phyloP scores from a whole-genome alignment of 2,888 invertebrate species.

The Myathropa florea region DNA sequence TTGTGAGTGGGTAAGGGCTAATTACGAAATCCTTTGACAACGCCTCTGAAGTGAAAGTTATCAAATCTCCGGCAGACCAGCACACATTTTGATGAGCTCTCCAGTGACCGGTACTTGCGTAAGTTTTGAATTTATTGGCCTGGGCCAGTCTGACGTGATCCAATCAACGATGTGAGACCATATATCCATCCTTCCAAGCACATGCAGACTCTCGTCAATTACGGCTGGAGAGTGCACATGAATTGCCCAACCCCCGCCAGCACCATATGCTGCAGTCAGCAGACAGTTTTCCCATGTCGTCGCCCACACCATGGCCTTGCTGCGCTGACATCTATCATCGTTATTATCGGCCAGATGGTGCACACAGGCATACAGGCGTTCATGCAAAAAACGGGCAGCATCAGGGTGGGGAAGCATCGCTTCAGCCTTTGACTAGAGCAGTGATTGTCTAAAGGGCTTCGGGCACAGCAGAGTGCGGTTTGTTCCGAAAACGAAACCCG shows the following conservation, averaged over 20 bases:
- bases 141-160: not conserved
- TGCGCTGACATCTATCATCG: conserved; percentile 1
- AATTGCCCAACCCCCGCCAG: no score
- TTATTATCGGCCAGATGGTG: not conserved
- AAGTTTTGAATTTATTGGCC: not conserved
- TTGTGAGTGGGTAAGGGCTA: not conserved
- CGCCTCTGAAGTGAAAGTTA: not conserved
- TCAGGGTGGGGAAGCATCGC: not conserved
- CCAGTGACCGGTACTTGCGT: not conserved
- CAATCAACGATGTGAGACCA: not conserved
- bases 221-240: not conserved
- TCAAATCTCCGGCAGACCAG: not conserved
- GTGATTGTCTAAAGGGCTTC: no score
- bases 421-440: no score
- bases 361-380: not conserved
- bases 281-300: not conserved
- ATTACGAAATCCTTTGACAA: not conserved
- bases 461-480: no score
- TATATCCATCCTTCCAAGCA: not conserved
- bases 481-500: not conserved
- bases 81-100: not conserved
- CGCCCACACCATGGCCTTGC: not conserved
- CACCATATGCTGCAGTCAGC: not conserved
- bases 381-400: not conserved
- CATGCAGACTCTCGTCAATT: not conserved